Evolutionary conservation across 2,888 invertebrate genomes (phyloP).

Genomic region (Cosmia pyralina): DNA sequence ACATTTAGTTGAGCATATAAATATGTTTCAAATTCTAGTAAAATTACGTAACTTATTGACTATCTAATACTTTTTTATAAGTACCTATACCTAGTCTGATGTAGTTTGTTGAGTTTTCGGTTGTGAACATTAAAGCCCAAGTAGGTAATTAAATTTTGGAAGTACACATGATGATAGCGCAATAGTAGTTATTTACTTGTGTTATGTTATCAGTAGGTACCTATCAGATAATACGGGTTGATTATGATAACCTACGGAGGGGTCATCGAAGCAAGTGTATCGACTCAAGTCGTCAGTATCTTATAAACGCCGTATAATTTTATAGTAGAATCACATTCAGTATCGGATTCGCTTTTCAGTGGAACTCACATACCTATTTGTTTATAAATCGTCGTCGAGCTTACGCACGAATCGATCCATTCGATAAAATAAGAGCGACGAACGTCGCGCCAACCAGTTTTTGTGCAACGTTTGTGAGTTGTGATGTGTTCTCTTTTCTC

Average conservation of each 20-base stretch:
- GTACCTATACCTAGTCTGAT: too few relatives aligned
- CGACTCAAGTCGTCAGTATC: slow-evolving; percentile 22
- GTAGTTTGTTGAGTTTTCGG: too few relatives aligned
- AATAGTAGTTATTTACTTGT: not conserved
- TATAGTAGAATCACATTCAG: slow-evolving; percentile 39
- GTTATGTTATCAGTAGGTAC: slow-evolving; percentile 13
- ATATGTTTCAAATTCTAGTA: too few relatives aligned
- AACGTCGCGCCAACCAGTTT: slow-evolving; percentile 50
- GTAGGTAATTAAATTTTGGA: not conserved
- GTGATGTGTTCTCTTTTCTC: slow-evolving; percentile 6
- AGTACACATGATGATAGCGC: not conserved
- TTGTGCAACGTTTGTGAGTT: slow-evolving; percentile 23
- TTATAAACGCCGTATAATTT: slow-evolving; percentile 13
- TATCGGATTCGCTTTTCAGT: slow-evolving; percentile 48
- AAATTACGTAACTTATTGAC: too few relatives aligned
- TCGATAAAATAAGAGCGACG: slow-evolving; percentile 35
- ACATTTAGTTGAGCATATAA: too few relatives aligned
- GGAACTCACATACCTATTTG: slow-evolving; percentile 55
- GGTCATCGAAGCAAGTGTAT: slow-evolving; percentile 30
- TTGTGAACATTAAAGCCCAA: too few relatives aligned
- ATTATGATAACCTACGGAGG: slow-evolving; percentile 49
- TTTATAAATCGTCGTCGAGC: slow-evolving; percentile 56
- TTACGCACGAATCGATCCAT: slow-evolving; percentile 55
- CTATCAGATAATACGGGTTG: slow-evolving; percentile 5
- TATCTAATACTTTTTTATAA: too few relatives aligned